These are phyloP conservation scores for Gymnocephalus cernua DNA, from an alignment of 2,113 vertebrate genomes.

Conservation along the genomic window DNA sequence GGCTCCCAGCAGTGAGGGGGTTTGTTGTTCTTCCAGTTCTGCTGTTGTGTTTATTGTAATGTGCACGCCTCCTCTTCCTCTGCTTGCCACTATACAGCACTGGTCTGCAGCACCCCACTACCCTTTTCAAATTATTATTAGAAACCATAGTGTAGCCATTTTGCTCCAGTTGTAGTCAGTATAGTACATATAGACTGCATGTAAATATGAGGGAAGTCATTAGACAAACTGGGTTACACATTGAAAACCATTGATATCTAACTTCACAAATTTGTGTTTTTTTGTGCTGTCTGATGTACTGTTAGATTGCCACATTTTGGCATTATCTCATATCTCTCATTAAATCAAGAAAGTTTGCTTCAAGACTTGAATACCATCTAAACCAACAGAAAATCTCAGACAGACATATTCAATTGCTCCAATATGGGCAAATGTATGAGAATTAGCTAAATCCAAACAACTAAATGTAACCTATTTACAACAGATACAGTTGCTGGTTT, in stretches of 20 bases:
- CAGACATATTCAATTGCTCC: neutral
- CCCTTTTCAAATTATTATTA: conserved; percentile 52
- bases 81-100: conserved; percentile 10
- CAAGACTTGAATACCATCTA: neutral
- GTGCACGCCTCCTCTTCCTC: conserved; percentile 18
- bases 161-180: conserved; percentile 37
- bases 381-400: neutral
- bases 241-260: neutral
- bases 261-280: neutral
- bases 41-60: conserved; percentile 25
- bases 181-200: neutral
- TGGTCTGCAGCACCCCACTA: conserved; percentile 30
- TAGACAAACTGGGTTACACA: conserved; percentile 6
- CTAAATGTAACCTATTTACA: neutral
- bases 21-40: conserved; percentile 48
- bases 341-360: neutral
- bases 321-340: neutral
- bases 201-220: conserved; percentile 11
- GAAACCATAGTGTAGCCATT: conserved; percentile 17
- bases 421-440: neutral
- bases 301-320: neutral
- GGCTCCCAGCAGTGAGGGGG: conserved; percentile 20
- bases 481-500: neutral
- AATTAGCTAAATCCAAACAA: neutral
- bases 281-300: neutral